phyloP scores from a whole-genome alignment of 2,113 vertebrate genomes.

The Pachypanchax playfairii region DNA sequence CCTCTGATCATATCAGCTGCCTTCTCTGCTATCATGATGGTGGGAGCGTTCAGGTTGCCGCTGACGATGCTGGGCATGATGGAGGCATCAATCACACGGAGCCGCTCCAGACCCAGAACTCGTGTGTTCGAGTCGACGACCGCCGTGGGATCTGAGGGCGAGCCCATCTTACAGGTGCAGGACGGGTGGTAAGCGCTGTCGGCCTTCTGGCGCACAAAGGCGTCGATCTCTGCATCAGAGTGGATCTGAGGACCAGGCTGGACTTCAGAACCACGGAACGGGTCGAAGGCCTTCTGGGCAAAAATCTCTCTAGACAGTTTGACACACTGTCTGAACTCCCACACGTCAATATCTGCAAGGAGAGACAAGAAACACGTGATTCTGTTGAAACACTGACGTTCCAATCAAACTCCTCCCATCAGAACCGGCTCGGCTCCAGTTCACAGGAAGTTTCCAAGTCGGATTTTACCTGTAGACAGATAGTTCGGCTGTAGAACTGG shows the following conservation, averaged over 20 bases:
- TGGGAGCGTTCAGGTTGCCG: conserved; percentile 94
- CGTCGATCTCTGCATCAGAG: conserved; percentile 89
- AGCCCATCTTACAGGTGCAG: conserved; percentile 96
- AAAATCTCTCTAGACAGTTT: conserved; percentile 93
- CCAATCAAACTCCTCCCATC: background rate
- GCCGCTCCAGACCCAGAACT: conserved; percentile 87
- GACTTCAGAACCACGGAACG: conserved; percentile 88
- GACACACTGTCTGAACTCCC: conserved; percentile 89
- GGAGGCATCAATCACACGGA: conserved; percentile 93
- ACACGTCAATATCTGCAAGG: conserved; percentile 85
- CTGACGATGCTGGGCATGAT: conserved; percentile 96
- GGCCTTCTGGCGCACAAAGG: conserved; percentile 87
- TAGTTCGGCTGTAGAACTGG: conserved; percentile 95
- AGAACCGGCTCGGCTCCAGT: background rate
- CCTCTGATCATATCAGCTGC: conserved; percentile 91
- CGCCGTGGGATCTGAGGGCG: conserved; percentile 79
- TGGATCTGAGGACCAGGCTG: conserved; percentile 84
- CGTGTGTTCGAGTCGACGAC: conserved; percentile 88
- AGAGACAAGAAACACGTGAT: background rate
- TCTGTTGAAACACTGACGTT: background rate
- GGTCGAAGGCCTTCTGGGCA: conserved; percentile 89
- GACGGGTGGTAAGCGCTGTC: conserved; percentile 97
- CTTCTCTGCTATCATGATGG: conserved; percentile 97
- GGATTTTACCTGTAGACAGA: conserved; percentile 86
- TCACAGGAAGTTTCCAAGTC: background rate